Percentiles rank a stretch among this genome's conserved stretches.
Evolutionary conservation across 1,140 invertebrate genomes (phyloP).

Genomic region (Zaprionus africanus): DNA sequence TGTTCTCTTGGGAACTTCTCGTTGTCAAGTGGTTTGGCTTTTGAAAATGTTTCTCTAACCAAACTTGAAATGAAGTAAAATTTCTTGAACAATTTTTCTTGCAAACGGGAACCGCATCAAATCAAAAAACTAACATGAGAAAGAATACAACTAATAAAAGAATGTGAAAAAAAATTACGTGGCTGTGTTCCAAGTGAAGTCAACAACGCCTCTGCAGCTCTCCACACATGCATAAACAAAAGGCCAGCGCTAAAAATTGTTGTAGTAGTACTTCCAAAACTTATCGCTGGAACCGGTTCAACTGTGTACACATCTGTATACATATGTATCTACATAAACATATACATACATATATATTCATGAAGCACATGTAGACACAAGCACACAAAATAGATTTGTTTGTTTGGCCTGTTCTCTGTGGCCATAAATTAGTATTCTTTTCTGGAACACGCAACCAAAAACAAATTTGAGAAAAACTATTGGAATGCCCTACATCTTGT

Average conservation of each 20-base stretch:
- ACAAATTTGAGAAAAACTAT: slow-evolving; percentile 9
- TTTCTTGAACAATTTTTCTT: slow-evolving; percentile 18
- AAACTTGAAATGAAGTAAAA: background rate
- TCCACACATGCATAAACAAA: slow-evolving; percentile 26
- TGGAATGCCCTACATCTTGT: slow-evolving; percentile 24
- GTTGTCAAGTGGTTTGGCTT: background rate
- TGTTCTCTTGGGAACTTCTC: background rate
- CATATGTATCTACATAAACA: background rate
- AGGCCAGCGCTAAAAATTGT: slow-evolving; percentile 43
- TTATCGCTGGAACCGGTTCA: slow-evolving; percentile 58
- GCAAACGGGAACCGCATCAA: background rate
- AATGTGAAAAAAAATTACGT: slow-evolving; percentile 61
- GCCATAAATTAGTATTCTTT: slow-evolving; percentile 34
- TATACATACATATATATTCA: slow-evolving; percentile 2
- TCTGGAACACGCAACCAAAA: slow-evolving; percentile 26
- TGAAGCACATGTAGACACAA: slow-evolving; percentile 4
- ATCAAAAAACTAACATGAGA: slow-evolving; percentile 6
- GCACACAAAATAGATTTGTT: background rate
- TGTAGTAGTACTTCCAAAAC: slow-evolving; percentile 31
- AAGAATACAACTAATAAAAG: slow-evolving; percentile 44
- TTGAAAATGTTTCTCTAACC: background rate
- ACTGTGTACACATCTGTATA: slow-evolving; percentile 26
- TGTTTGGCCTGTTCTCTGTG: slow-evolving; percentile 21
- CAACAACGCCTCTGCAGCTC: slow-evolving; percentile 52
- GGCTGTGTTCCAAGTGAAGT: slow-evolving; percentile 45